These are phyloP conservation scores for Neosilurus hyrtlii DNA, from an alignment of 2,797 vertebrate genomes.

Conservation along the genomic window DNA sequence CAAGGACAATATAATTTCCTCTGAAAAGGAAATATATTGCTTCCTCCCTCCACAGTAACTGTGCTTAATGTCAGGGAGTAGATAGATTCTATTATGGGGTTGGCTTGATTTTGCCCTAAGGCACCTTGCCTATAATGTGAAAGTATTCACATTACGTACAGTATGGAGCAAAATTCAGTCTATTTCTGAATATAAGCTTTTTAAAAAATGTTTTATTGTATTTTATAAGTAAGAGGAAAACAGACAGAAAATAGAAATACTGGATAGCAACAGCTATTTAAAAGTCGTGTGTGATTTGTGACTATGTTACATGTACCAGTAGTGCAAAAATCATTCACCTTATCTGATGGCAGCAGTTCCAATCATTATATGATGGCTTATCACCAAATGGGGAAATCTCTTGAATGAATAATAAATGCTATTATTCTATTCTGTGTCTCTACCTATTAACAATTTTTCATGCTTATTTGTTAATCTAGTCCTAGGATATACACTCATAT, in stretches of 20 bases:
- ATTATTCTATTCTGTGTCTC: no score
- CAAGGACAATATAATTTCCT: conserved; percentile 52
- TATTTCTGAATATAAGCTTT: background rate
- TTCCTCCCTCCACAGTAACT: conserved; percentile 43
- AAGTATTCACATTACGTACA: background rate
- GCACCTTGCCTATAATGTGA: background rate
- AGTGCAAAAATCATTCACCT: no score
- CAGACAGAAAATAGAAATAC: background rate
- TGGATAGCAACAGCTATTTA: background rate
- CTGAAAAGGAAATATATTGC: conserved; percentile 43
- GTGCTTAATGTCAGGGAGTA: conserved; percentile 43
- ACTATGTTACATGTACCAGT: no score
- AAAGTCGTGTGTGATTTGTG: no score
- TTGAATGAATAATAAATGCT: no score
- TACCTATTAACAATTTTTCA: no score
- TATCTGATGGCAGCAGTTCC: no score
- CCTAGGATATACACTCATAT: no score
- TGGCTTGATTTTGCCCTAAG: conserved; percentile 21
- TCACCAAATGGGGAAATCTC: no score
- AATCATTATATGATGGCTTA: no score
- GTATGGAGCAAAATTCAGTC: background rate
- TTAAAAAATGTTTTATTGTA: no score
- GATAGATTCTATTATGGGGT: conserved; percentile 25
- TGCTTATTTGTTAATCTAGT: no score
- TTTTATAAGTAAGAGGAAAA: background rate